Conservation (phyloP, 2,797 vertebrate species). For the Lacerta bilineata region DNA sequence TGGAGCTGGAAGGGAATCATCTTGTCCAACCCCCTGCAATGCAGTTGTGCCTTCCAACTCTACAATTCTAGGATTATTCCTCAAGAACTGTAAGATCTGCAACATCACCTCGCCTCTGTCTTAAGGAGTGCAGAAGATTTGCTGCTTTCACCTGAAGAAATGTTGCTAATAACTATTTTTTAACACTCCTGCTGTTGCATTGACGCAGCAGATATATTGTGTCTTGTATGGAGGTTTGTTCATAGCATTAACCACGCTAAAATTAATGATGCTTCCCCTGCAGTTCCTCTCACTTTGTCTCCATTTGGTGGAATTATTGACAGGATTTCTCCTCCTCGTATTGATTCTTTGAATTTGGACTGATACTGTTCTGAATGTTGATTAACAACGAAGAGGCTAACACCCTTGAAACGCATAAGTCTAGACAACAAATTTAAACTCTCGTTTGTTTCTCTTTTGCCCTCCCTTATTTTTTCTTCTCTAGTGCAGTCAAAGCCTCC, state of each 20-base stretch:
- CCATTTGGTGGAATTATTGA: slow-evolving; percentile 21
- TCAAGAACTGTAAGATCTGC: neutral
- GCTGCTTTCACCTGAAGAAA: neutral
- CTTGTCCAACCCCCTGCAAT: no score
- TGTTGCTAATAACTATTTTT: slow-evolving; percentile 10
- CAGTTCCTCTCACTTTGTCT: slow-evolving; percentile 21
- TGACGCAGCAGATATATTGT: slow-evolving; percentile 6
- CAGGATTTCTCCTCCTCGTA: slow-evolving; percentile 7
- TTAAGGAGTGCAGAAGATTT: accelerated
- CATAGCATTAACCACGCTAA: slow-evolving; percentile 20
- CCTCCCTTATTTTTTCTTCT: no score
- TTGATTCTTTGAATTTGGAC: slow-evolving; percentile 21
- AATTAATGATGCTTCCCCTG: slow-evolving; percentile 7
- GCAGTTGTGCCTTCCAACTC: no score
- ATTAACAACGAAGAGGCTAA: neutral
- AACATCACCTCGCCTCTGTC: neutral
- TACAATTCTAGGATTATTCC: no score
- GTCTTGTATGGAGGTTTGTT: slow-evolving; percentile 27
- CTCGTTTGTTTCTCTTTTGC: neutral
- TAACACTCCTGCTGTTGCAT: slow-evolving; percentile 10
- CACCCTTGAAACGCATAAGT: neutral
- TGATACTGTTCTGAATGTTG: slow-evolving; percentile 16
- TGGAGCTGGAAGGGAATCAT: no score
- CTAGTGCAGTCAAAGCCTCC: no score
- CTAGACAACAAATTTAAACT: neutral